Base-by-base conservation (phyloP, 2,113 vertebrate genomes). In the Burhinus bistriatus region DNA sequence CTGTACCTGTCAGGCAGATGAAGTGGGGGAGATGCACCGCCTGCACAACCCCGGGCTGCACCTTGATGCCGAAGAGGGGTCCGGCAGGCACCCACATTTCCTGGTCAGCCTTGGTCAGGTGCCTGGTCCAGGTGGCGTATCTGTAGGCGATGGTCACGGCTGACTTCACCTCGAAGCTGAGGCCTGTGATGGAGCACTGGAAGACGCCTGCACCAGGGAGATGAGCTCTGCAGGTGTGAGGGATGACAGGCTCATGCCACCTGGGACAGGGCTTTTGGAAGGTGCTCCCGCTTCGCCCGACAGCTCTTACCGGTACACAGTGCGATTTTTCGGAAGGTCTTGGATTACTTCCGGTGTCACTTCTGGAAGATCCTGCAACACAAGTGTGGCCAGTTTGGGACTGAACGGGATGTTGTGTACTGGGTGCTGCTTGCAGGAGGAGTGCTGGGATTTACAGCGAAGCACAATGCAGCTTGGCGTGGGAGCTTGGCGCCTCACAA, bases 21-120 rank as follows among this genome's bases (percentile, higher is more conserved):
- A 96, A 95, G 27, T 95, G 93, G 29, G 91, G 96, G 29, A 97
- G 91, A 70, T 15, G 4, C 62, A 96, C 68, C 0, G 52, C 76
- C 25, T 6, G 22, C 82, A 97, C 6, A 0, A 79, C 25, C 15
- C 51, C 11, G 0, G 79, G 38, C 36, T 94, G 68, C 27, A 83
- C 91, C 36, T 55, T 27, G 68, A 97, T 95, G 79, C 54, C 32
- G 76, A 97, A 89, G 42, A 97, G 83, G 78, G 92, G 95, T 10
- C 93, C 66, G 1, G 44, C 92, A 1, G 88, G 52, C 77, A 75
- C 23, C 89, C 90, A 95, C 3, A 3, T n/a, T 23, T 27, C 20
- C 62, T 36, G 26, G 66, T 8, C 20, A 40, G 10, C 36, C 36
- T 49, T 1, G 3, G 14, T 59, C 45, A 97, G 87, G 38, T 78